Evolutionary conservation across 2,888 invertebrate genomes (phyloP).

Genomic region (Dolichopus griseipennis): DNA sequence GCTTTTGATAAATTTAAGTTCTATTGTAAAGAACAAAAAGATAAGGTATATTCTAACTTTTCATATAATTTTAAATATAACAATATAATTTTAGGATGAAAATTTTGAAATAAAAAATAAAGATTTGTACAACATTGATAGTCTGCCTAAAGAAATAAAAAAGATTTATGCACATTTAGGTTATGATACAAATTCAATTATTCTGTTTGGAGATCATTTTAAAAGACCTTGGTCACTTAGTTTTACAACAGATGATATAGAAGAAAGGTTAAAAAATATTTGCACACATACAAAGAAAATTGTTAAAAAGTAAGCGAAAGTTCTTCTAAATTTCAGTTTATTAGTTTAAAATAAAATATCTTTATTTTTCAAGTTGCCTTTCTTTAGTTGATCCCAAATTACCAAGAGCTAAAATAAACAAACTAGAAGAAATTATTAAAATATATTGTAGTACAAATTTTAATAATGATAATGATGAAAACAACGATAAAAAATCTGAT

Average conservation of each 20-base stretch:
- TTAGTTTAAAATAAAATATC: background rate
- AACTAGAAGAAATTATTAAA: constrained; percentile 26
- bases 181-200: constrained; percentile 30
- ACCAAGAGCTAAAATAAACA: constrained; percentile 22
- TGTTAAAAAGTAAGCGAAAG: constrained; percentile 29
- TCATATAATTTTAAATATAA: background rate
- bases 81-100: constrained; percentile 27
- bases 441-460: constrained; percentile 18
- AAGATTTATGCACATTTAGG: constrained; percentile 29
- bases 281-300: constrained; percentile 31
- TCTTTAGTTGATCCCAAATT: constrained; percentile 31
- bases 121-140: constrained; percentile 27
- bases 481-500: background rate
- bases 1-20: constrained; percentile 35
- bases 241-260: constrained; percentile 31
- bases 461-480: constrained; percentile 14
- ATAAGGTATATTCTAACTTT: constrained; percentile 28
- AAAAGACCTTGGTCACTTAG: constrained; percentile 34
- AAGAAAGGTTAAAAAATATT: constrained; percentile 26
- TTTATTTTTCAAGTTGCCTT: constrained; percentile 29
- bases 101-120: constrained; percentile 26
- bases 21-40: constrained; percentile 33
- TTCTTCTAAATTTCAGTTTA: too few species aligned
- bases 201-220: constrained; percentile 35
- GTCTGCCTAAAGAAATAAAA: constrained; percentile 29